These are phyloP conservation scores for Matsumurasca onukii DNA, from an alignment of 1,140 invertebrate genomes.

Conservation along the genomic window DNA sequence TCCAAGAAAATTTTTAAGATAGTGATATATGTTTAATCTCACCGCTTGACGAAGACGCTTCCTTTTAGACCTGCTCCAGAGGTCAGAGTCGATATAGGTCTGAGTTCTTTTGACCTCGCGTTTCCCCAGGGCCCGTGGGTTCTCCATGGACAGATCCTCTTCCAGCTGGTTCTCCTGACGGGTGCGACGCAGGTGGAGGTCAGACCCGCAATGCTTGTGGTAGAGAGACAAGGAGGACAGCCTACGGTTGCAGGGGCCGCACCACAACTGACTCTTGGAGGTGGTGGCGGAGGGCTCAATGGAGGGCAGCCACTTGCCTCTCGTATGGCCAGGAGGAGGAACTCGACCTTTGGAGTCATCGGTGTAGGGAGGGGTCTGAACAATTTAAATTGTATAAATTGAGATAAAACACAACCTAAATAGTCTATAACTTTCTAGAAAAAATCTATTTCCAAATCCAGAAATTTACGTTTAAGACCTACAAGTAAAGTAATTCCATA, in stretches of 20 bases:
- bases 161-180: constrained; percentile 54
- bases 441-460: background rate
- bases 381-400: background rate
- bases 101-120: constrained; percentile 20
- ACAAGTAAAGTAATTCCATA: no score
- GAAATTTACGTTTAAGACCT: background rate
- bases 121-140: constrained; percentile 15
- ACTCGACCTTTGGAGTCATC: constrained; percentile 40
- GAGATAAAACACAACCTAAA: background rate
- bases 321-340: constrained; percentile 67
- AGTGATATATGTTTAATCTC: no score
- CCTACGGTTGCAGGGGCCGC: constrained; percentile 71
- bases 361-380: background rate
- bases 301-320: constrained; percentile 74
- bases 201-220: constrained; percentile 71
- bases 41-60: background rate
- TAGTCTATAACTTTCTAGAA: background rate
- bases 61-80: background rate
- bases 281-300: constrained; percentile 45
- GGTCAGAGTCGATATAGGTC: background rate
- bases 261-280: constrained; percentile 64
- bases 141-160: constrained; percentile 27
- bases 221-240: constrained; percentile 70
- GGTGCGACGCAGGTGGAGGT: constrained; percentile 68
- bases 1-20: no score